Evolutionary conservation across 2,797 vertebrate species (phyloP), one percentile per base, ranked within the genome.

Genomic region (Trichosurus vulpecula): DNA sequence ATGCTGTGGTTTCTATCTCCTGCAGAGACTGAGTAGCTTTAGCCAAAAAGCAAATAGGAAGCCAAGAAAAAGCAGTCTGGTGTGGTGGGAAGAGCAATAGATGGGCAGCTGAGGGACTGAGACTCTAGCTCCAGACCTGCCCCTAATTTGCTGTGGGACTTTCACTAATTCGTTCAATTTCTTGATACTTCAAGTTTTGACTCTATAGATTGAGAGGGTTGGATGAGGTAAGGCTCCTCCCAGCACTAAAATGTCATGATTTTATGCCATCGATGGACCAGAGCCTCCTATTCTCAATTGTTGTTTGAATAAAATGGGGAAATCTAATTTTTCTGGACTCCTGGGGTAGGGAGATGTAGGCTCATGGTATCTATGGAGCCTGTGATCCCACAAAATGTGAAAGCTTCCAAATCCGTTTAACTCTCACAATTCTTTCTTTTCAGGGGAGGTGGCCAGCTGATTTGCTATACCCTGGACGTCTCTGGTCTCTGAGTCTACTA

Each of bases 371-470:
- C 27, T 41, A 90, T 53, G 51, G 52, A 95, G 41, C 53, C 6
- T 35, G 31, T 55, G 90, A 92, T 92, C 8, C 35, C 55, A 0
- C 31, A 58, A 31, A 90, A 58, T 90, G 31, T 25, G 35, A 52
- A n/a, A 29, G 9, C 30, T 1, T 81, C 41, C 52, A 54, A 54
- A 96, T 94, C 87, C 95, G 14, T 51, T 0, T 12, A 91, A 51
- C 54, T 93, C 94, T 47, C 92, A 57, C 92, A 94, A 6, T 90
- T 95, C n/a, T 81, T 81, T 91, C 31, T 57, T 91, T 31, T 96
- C n/a, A 66, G 92, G 54, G 9, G 30, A 55, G 51, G 47, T 90
- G 66, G n/a, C 25, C 74, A 52, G 92, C 31, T 90, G 94, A 81
- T 52, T 31, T n/a, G 54, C 66, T 58, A 5, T 81, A 41, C 94